Evolutionary conservation across 2,888 invertebrate genomes (phyloP).

Genomic region (Eulithis testata): DNA sequence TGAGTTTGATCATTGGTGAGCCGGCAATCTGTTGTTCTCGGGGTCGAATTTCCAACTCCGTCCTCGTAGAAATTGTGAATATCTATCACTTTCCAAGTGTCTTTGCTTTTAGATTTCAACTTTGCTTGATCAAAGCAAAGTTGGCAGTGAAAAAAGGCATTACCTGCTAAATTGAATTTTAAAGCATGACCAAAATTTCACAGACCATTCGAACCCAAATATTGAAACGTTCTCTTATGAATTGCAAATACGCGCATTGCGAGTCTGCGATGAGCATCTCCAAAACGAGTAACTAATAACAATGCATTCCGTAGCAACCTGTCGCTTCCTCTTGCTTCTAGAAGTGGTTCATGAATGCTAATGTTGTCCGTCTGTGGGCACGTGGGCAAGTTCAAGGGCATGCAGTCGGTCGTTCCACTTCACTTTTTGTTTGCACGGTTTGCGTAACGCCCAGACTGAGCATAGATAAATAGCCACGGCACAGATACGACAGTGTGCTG

Average conservation of each 20-base stretch:
- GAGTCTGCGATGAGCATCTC: not conserved
- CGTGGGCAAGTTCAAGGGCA: slow-evolving; percentile 71
- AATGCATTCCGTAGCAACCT: slow-evolving; percentile 48
- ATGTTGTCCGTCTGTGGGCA: slow-evolving; percentile 50
- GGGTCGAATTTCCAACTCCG: too few relatives aligned
- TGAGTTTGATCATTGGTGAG: too few relatives aligned
- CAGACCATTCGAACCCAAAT: slow-evolving; percentile 15
- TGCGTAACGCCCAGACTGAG: slow-evolving; percentile 53
- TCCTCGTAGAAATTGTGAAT: too few relatives aligned
- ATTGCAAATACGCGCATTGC: slow-evolving; percentile 29
- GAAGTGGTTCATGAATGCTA: slow-evolving; percentile 55
- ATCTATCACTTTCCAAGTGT: too few relatives aligned
- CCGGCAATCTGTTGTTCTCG: too few relatives aligned
- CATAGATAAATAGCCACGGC: slow-evolving; percentile 52
- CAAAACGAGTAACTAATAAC: slow-evolving; percentile 39
- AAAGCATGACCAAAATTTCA: slow-evolving; percentile 8
- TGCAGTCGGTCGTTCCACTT: slow-evolving; percentile 63
- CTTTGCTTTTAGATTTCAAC: too few relatives aligned
- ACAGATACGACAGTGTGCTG: slow-evolving; percentile 40
- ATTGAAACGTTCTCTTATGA: slow-evolving; percentile 28
- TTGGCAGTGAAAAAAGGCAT: too few relatives aligned
- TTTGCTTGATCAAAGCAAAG: not conserved
- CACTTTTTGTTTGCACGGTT: slow-evolving; percentile 67
- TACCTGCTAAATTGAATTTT: slow-evolving; percentile 3
- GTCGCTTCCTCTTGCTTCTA: slow-evolving; percentile 53